Evolutionary conservation across 2,797 vertebrate species (phyloP), one percentile per base, ranked within the genome.

Genomic region (Calcarius lapponicus): DNA sequence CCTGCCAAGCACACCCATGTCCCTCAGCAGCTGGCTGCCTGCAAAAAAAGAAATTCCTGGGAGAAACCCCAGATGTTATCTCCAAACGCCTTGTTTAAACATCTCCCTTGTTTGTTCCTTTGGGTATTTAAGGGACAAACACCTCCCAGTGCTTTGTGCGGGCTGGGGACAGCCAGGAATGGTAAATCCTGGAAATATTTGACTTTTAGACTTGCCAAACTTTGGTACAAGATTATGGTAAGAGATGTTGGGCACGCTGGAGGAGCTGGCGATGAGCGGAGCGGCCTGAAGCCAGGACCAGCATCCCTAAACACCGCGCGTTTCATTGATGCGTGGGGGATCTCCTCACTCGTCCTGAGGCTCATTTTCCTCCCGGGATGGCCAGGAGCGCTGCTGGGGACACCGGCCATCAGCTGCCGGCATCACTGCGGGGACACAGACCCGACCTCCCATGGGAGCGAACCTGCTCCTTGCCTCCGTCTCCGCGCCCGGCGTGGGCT

Each of bases 361-460:
- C 2, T 89, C 25, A n/a, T 75, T 64, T 58, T 6, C 31, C 17
- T 3, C 13, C 28, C 1, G 17, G 56, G 29, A 57, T 0, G 4
- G 26, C 14, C 54, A 47, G 51, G 18, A 61, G 45, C 1, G 0
- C 79, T 38, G 62, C 66, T 56, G 88, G 34, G 36, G 31, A 56
- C 71, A 45, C 43, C 2, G 4, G 15, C 24, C 70, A 31, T 20
- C 74, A 15, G 28, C 61, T 43, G 80, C 14, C 74, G 13, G 18
- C 58, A 14, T 16, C 61, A 16, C 16, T 1, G 3, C 2, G 78
- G 53, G 34, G 25, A 19, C 11, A 1, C 21, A 13, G 42, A 61
- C 2, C 21, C 4, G 3, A 31, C 38, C 21, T 62, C 16, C 45
- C 17, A 12, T 0, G 11, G 62, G 13, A 72, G 6, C 3, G 11